Evolutionary conservation across 2,113 vertebrate species (phyloP).

Genomic region (Myodes glareolus): DNA sequence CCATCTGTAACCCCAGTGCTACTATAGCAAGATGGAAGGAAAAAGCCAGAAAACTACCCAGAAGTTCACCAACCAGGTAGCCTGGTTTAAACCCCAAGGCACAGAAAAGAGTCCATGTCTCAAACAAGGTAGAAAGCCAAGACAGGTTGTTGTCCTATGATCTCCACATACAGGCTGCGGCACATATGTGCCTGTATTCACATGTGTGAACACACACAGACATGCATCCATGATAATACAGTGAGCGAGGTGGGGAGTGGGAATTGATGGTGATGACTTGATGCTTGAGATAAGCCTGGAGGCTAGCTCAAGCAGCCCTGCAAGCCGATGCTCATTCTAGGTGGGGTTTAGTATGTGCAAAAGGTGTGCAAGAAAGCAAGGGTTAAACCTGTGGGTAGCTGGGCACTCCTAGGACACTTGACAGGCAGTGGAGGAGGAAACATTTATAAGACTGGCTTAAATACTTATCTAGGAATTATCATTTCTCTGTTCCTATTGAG

Average conservation of each 20-base stretch:
- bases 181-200: neutral
- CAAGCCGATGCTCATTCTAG: neutral
- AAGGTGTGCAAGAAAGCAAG: neutral
- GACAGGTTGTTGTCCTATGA: neutral
- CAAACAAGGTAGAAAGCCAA: neutral
- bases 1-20: too few relatives aligned
- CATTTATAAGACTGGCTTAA: neutral
- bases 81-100: too few relatives aligned
- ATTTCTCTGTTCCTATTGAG: neutral
- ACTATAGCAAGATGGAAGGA: neutral
- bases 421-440: fast-evolving
- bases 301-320: neutral
- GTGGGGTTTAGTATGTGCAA: neutral
- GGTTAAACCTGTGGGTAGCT: neutral
- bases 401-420: neutral
- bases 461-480: neutral
- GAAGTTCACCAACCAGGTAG: neutral
- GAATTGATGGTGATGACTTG: neutral
- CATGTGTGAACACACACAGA: neutral
- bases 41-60: too few relatives aligned
- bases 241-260: too few relatives aligned
- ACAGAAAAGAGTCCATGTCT: neutral
- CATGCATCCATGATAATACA: neutral
- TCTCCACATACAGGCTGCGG: neutral
- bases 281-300: neutral